Conservation (phyloP, 2,113 vertebrate species). For the Sporophila hypoxantha region DNA sequence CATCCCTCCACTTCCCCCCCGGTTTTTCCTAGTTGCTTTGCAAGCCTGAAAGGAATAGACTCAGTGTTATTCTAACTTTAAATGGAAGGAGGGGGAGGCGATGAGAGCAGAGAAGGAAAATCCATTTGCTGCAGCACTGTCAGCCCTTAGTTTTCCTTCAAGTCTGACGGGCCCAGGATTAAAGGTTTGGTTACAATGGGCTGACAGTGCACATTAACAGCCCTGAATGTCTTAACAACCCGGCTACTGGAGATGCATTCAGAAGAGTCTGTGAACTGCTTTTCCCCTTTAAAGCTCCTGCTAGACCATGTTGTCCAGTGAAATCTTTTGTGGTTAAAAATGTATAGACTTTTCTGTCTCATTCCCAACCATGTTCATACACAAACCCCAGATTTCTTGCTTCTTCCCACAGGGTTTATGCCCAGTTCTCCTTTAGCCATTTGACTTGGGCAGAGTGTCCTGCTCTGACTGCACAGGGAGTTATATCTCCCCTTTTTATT, state of each 20-base stretch:
- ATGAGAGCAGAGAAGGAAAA: constrained; percentile 50
- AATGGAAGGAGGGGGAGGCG: constrained; percentile 26
- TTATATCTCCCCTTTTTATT: background rate
- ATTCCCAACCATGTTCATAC: background rate
- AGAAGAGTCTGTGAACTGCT: constrained; percentile 63
- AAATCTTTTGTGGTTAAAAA: constrained; percentile 53
- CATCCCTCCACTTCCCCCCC: background rate
- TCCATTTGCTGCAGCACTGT: constrained; percentile 37
- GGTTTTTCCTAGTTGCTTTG: background rate
- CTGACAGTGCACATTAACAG: constrained; percentile 61
- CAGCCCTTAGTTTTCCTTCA: constrained; percentile 45
- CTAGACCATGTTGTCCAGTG: constrained; percentile 25
- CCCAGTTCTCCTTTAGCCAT: background rate
- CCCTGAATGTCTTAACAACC: constrained; percentile 66
- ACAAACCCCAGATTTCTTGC: background rate
- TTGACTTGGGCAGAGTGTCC: background rate
- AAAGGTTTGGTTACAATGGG: constrained; percentile 54
- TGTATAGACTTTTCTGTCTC: constrained; percentile 25
- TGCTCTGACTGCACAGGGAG: background rate
- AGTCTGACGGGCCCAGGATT: constrained; percentile 50
- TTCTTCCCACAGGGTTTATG: background rate
- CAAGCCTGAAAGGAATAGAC: constrained; percentile 42
- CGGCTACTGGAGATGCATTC: constrained; percentile 56
- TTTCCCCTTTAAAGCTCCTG: constrained; percentile 61
- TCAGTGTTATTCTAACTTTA: constrained; percentile 36